phyloP scores from a whole-genome alignment of 2,113 vertebrate species.

The Motacilla alba region DNA sequence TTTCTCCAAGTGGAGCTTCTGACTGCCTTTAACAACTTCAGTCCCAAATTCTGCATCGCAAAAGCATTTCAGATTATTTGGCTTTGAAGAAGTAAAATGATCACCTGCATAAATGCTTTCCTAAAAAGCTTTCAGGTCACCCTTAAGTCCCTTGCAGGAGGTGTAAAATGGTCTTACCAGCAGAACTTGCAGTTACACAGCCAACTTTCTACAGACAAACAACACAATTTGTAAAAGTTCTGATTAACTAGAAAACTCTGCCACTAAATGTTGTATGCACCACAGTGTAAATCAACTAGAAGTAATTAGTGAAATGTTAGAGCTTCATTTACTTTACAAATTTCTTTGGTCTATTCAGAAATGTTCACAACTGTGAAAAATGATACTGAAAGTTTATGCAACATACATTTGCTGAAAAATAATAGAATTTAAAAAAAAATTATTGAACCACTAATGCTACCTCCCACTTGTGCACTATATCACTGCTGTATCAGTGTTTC shows the following conservation, averaged over 20 bases:
- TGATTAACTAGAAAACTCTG: neutral
- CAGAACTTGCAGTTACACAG: neutral
- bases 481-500: neutral
- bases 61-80: neutral
- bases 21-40: neutral
- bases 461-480: neutral
- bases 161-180: neutral
- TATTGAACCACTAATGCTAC: neutral
- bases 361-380: neutral
- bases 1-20: neutral
- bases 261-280: too few relatives aligned
- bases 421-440: neutral
- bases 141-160: neutral
- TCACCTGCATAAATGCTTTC: slow-evolving; percentile 7
- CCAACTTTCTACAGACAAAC: neutral
- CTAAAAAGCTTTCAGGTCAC: neutral
- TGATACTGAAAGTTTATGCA: neutral
- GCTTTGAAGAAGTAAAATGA: neutral
- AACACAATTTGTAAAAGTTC: neutral
- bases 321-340: neutral
- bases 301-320: neutral
- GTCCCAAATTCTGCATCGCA: neutral
- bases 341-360: neutral
- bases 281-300: neutral
- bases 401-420: neutral